Evolutionary conservation across 2,113 vertebrate species (phyloP).

Genomic region (Ploceus nigricollis): DNA sequence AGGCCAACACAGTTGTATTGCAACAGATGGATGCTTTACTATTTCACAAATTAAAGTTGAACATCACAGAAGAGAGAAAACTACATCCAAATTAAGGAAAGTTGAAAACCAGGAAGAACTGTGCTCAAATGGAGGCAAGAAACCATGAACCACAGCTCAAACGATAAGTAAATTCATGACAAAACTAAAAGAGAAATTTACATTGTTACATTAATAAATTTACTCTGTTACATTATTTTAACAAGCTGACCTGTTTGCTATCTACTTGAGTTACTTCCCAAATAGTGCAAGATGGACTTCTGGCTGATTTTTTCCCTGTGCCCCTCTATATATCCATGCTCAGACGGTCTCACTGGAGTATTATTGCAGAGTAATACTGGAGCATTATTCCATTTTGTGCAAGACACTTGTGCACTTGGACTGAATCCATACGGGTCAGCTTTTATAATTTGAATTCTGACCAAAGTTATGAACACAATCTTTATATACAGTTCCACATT

Average conservation of each 20-base stretch:
- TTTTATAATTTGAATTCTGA: background rate
- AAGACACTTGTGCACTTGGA: background rate
- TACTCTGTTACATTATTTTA: background rate
- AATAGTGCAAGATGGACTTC: background rate
- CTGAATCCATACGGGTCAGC: background rate
- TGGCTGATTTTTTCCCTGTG: background rate
- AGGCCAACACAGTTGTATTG: constrained; percentile 14
- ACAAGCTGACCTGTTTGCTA: background rate
- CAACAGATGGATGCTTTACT: constrained; percentile 40
- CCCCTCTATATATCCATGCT: background rate
- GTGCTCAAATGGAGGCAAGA: background rate
- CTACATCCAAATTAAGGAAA: background rate
- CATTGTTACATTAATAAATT: background rate
- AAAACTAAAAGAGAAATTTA: background rate
- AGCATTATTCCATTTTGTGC: background rate
- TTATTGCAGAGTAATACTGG: background rate
- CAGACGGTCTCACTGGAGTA: accelerated
- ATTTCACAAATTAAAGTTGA: constrained; percentile 3
- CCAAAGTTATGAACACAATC: background rate
- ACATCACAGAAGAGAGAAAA: background rate
- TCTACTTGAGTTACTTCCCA: background rate
- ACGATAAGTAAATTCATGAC: background rate
- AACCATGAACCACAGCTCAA: background rate
- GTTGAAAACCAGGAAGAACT: background rate
- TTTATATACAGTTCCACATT: background rate